Conservation (phyloP, 2,113 vertebrate species). For the Ariopsis seemanni region DNA sequence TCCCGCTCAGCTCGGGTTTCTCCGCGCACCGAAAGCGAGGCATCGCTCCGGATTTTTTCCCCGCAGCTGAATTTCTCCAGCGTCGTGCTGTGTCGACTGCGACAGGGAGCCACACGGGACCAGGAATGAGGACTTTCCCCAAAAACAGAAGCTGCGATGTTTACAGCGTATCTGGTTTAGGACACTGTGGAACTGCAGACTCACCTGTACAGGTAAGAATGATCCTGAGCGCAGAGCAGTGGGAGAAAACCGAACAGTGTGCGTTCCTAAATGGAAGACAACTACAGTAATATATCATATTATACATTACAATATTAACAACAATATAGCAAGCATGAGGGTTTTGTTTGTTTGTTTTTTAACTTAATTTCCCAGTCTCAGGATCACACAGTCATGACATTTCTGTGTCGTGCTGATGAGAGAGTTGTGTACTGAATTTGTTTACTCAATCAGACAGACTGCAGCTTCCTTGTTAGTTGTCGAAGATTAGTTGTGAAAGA, state of each 20-base stretch:
- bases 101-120: constrained; percentile 64
- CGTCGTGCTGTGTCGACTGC: constrained; percentile 67
- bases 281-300: not conserved
- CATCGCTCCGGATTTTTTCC: constrained; percentile 56
- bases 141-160: constrained; percentile 75
- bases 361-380: not conserved
- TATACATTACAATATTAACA: not conserved
- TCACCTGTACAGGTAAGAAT: constrained; percentile 70
- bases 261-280: not conserved
- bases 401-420: not conserved
- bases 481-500: not conserved
- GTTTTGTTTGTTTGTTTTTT: not conserved
- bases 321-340: not conserved
- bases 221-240: not conserved
- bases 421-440: not conserved
- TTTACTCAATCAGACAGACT: not conserved
- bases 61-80: constrained; percentile 62
- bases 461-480: constrained; percentile 16
- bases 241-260: not conserved
- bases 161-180: constrained; percentile 73
- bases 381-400: not conserved
- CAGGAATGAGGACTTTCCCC: constrained; percentile 76
- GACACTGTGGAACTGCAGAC: constrained; percentile 50
- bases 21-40: constrained; percentile 59
- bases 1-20: constrained; percentile 67